Base-by-base conservation (phyloP, 1,140 invertebrate genomes). In the Monochamus saltuarius region DNA sequence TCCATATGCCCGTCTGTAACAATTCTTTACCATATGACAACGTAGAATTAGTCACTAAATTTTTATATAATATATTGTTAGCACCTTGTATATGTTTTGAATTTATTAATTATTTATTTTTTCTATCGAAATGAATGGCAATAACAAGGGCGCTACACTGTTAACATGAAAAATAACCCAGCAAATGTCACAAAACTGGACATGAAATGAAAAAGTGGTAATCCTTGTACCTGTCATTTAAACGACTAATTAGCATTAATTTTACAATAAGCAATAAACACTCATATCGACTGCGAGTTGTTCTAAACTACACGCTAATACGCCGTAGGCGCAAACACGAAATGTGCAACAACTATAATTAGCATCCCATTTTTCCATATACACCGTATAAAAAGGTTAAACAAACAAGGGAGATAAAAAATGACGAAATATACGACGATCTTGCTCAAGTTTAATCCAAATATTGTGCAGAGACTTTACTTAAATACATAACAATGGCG, bases 331-430 rank as follows among this genome's bases (percentile, higher is more conserved):
- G 22, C 22, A 29, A 29, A 29, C 22, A 29, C 6, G 22, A 29
- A 29, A 29, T 29, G 6, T 29, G 22, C 22, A 3, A 6, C 22
- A 29, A 29, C 22, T 29, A 29, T 29, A 29, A 29, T 29, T 29
- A 29, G 22, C 22, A 29, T 29, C 22, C 22, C 22, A 29, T 29
- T 29, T 29, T 29, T 29, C 22, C 22, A 29, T 29, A 29, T 29
- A 3, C 22, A 29, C 22, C 22, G 22, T 29, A 29, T 40, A 57
- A 58, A 59, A 60, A 65, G 58, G 63, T 65, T 65, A 65, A 52
- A 42, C 58, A 60, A 65, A 65, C 59, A 65, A 46, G 22, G 11
- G 42, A 65, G 64, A 65, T 65, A 65, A 61, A 56, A 61, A 46
- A 65, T 65, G 63, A 61, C 59, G 59, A 61, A 62, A 61, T 17